These are phyloP conservation scores for Drosophila setifemur DNA, from an alignment of 1,140 invertebrate species.

Conservation along the genomic window DNA sequence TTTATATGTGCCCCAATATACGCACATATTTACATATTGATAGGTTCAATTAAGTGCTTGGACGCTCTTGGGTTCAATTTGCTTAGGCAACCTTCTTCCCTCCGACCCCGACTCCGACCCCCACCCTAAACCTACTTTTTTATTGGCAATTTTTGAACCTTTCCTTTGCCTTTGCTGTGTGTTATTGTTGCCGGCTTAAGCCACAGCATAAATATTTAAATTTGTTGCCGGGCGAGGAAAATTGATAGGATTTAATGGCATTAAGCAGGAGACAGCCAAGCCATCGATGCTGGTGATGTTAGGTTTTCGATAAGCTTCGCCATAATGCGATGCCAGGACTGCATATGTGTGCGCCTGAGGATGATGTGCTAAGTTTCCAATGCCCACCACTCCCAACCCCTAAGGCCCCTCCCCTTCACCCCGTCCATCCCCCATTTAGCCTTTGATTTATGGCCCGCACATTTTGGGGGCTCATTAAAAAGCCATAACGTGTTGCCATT, in stretches of 20 bases:
- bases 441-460: slow-evolving; percentile 59
- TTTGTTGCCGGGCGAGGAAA: slow-evolving; percentile 62
- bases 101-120: no score
- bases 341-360: slow-evolving; percentile 19
- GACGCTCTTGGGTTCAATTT: slow-evolving; percentile 65
- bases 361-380: slow-evolving; percentile 50
- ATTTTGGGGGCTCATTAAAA: slow-evolving; percentile 61
- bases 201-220: slow-evolving; percentile 76
- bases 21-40: slow-evolving; percentile 50
- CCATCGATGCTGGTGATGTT: slow-evolving; percentile 33
- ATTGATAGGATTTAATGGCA: slow-evolving; percentile 80
- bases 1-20: neutral
- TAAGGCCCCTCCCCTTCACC: neutral
- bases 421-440: slow-evolving; percentile 5
- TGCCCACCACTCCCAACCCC: neutral
- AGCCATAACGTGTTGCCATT: slow-evolving; percentile 54
- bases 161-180: slow-evolving; percentile 23
- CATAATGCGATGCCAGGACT: slow-evolving; percentile 50
- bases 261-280: slow-evolving; percentile 41
- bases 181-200: slow-evolving; percentile 52
- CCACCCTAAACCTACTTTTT: slow-evolving; percentile 49
- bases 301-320: slow-evolving; percentile 54
- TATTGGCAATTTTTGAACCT: slow-evolving; percentile 67
- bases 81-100: slow-evolving; percentile 1
- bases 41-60: slow-evolving; percentile 77